Evolutionary conservation across 2,113 vertebrate species (phyloP).

Genomic region (Catharus minimus): DNA sequence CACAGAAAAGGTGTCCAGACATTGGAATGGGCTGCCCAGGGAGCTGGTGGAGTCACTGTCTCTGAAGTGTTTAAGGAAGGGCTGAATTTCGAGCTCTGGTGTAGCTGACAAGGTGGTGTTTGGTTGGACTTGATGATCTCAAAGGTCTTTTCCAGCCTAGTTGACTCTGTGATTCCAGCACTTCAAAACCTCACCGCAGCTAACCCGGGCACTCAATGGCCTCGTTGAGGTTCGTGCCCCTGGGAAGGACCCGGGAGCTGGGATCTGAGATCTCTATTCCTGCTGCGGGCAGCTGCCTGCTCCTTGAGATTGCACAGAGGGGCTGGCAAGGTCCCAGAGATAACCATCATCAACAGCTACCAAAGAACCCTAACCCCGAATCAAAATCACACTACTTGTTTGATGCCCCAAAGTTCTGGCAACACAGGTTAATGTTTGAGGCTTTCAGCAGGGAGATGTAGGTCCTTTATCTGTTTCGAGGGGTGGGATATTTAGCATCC

Average conservation of each 20-base stretch:
- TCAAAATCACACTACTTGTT: not conserved
- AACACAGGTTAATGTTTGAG: not conserved
- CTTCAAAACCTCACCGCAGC: not conserved
- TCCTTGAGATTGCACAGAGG: rapidly evolving
- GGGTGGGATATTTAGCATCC: not conserved
- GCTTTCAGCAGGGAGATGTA: not conserved
- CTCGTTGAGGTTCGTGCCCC: not conserved
- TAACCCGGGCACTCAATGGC: not conserved
- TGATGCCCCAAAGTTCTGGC: not conserved
- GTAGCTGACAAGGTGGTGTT: not conserved
- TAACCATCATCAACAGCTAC: not conserved
- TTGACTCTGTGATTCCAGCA: not conserved
- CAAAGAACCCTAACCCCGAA: not conserved
- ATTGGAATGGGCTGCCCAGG: too few relatives aligned
- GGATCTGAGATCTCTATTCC: not conserved
- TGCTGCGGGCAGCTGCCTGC: not conserved
- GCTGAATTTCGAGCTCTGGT: not conserved
- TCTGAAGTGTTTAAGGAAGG: not conserved
- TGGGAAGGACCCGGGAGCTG: not conserved
- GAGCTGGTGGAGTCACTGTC: not conserved
- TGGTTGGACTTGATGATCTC: not conserved
- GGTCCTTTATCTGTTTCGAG: not conserved
- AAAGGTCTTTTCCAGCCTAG: not conserved
- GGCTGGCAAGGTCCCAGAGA: not conserved
- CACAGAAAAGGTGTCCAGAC: not conserved